These are phyloP conservation scores for Acrobeloides nanus DNA, from an alignment of 2,888 invertebrate genomes.

Conservation along the genomic window DNA sequence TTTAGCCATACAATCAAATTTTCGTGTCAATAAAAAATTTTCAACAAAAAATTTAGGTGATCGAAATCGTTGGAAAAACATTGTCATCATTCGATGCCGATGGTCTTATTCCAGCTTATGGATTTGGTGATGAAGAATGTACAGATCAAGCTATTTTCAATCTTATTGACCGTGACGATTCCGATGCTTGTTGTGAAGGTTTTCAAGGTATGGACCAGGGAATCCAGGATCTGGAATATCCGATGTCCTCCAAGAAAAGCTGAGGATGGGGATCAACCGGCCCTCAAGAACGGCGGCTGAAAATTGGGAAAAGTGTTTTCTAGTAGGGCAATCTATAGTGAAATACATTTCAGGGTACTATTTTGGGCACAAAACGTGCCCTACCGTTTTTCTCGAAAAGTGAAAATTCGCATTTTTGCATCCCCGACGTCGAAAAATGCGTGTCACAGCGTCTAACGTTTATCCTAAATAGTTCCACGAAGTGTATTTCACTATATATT, in stretches of 20 bases:
- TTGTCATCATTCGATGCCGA: constrained; percentile 58
- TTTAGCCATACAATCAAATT: background rate
- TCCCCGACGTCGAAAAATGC: background rate
- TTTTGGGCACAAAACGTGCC: too few relatives aligned
- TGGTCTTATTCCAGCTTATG: constrained; percentile 58
- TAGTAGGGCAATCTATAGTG: too few relatives aligned
- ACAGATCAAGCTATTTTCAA: constrained; percentile 45
- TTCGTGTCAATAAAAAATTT: background rate
- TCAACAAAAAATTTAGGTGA: constrained; percentile 51
- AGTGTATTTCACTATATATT: too few relatives aligned
- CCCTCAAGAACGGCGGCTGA: too few relatives aligned
- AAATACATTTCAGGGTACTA: too few relatives aligned
- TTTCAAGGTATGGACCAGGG: constrained; percentile 49
- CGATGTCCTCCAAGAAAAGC: too few relatives aligned
- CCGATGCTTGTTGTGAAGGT: constrained; percentile 54
- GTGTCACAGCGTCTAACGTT: background rate
- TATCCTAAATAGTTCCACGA: background rate
- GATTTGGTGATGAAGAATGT: constrained; percentile 57
- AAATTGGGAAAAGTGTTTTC: too few relatives aligned
- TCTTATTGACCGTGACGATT: constrained; percentile 43
- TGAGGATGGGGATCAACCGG: too few relatives aligned
- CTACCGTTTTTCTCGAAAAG: too few relatives aligned
- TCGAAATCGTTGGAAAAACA: constrained; percentile 58
- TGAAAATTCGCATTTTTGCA: too few relatives aligned
- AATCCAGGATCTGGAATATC: too few relatives aligned